Evolutionary conservation across 2,888 invertebrate species (phyloP), one percentile per base, ranked within the genome.

Genomic region (Mesoligia furuncula): DNA sequence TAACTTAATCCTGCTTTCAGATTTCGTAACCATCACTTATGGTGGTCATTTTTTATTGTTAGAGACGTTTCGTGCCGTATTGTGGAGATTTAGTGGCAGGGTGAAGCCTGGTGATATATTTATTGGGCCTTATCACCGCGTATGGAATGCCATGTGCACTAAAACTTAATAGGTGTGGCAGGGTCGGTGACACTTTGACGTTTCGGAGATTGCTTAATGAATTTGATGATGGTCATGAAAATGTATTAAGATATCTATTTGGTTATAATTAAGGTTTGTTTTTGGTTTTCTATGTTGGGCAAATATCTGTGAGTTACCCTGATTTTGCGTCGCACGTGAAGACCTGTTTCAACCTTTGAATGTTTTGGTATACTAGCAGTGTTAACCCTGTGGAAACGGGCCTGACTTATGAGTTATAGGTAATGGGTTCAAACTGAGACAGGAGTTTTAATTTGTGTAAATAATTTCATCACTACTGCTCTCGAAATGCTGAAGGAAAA

Each of bases 1-100:
- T 70, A 77, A 87, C 88, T 90, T 80, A 59, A 17, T 45, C 9
- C 20, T 75, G 64, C 39, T 72, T 83, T 80, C 11, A 87, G 36
- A 90, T 95, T 95, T 95, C 95, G 94, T 95, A 94, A 95, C 89
- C 90, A 87, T 86, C 89, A 91, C 92, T 93, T 93, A 90, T 88
- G 92, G 93, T 93, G 93, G 92, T 92, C 92, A 94, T 95, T 95
- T 94, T 95, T 95, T 96, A 95, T 95, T 94, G 93, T 95, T 90
- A 92, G 92, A 94, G 94, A 94, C 94, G 88, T 80, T 85, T 90
- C 89, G 92, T 94, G 94, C 92, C 91, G 92, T 93, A 95, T 90
- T 85, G 86, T 85, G 80, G 90, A 94, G 94, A 95, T 94, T 95
- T 95, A 95, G 91, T 90, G 91, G 88, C 88, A 82, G 89, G 91